Evolutionary conservation across 2,888 invertebrate genomes (phyloP).

Genomic region (Mimas tiliae): DNA sequence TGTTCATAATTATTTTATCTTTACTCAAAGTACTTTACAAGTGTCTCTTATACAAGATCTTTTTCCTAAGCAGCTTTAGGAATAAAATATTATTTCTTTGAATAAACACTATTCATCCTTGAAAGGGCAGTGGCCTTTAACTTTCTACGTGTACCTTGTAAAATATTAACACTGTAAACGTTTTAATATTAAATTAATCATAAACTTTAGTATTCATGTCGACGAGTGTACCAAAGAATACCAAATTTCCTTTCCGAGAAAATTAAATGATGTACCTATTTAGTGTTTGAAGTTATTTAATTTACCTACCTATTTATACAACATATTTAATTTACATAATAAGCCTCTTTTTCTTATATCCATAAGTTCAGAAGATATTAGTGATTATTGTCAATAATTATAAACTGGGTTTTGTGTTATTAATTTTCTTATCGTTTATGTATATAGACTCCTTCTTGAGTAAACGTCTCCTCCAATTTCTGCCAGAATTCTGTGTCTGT

Average conservation of each 20-base stretch:
- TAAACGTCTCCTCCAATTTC: no score
- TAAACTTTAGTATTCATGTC: constrained; percentile 16
- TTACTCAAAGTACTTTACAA: constrained; percentile 8
- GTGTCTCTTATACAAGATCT: not conserved
- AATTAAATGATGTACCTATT: no score
- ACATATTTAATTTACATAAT: no score
- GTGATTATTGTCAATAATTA: no score
- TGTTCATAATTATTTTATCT: constrained; percentile 13
- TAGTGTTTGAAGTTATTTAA: no score
- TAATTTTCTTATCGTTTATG: no score
- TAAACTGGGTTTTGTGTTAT: no score
- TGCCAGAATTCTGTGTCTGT: no score
- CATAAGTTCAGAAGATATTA: no score
- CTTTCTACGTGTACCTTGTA: not conserved
- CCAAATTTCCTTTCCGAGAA: not conserved
- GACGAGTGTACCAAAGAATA: not conserved
- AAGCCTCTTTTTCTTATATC: no score
- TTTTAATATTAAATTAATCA: constrained; percentile 7
- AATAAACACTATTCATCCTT: constrained; percentile 10
- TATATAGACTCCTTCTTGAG: no score
- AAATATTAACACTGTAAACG: constrained; percentile 23
- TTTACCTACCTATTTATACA: no score
- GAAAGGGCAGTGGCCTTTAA: constrained; percentile 5
- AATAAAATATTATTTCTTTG: not conserved
- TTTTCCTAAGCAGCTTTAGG: constrained; percentile 2